A percentile compares a stretch with the other conserved stretches of the same genome.
These are phyloP conservation scores for Sipha maydis DNA, from an alignment of 2,888 invertebrate genomes.

Conservation along the genomic window DNA sequence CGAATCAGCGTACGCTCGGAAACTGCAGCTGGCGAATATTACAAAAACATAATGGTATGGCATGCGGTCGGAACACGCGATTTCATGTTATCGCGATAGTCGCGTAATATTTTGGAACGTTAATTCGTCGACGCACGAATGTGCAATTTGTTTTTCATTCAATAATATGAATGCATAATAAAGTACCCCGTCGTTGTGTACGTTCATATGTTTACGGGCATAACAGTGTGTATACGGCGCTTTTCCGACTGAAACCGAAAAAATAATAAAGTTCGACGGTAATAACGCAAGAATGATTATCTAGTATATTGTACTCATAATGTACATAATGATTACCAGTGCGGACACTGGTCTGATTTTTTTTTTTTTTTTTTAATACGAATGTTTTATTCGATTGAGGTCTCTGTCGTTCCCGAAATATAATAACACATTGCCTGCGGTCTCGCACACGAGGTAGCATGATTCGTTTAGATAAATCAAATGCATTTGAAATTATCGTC, in stretches of 20 bases:
- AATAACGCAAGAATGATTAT: not conserved
- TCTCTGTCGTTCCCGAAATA: not conserved
- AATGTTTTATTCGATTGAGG: not conserved
- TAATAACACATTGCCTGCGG: not conserved
- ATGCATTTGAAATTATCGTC: conserved; percentile 6
- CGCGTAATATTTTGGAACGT: not conserved
- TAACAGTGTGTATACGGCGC: no score
- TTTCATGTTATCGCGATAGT: not conserved
- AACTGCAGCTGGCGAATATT: no score
- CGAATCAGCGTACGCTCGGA: not conserved
- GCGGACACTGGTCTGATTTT: not conserved
- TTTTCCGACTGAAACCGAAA: no score
- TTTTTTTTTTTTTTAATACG: not conserved
- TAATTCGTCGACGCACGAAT: conserved; percentile 39
- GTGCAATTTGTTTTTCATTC: conserved; percentile 13
- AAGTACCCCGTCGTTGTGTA: no score
- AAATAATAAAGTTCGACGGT: not conserved
- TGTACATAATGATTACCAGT: not conserved
- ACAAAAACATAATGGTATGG: no score
- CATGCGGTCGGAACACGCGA: no score
- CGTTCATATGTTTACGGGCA: no score
- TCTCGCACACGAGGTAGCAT: not conserved
- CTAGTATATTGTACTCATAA: not conserved
- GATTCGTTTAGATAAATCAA: not conserved
- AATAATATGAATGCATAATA: not conserved